Evolutionary conservation across 2,888 invertebrate species (phyloP).

Genomic region (Sepioteuthis lessoniana): DNA sequence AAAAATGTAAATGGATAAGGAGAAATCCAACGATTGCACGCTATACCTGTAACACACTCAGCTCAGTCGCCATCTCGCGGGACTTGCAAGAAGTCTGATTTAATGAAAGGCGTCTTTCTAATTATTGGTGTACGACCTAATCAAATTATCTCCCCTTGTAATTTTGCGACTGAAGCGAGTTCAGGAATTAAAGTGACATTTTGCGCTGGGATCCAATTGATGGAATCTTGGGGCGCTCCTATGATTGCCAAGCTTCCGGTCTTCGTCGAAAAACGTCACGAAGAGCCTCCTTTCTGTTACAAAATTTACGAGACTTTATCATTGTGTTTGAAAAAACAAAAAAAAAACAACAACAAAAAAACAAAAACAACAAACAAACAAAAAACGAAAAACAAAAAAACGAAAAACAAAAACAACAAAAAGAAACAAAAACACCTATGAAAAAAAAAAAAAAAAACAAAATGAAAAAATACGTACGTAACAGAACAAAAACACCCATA

Average conservation of each 20-base stretch:
- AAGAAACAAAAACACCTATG: too few relatives aligned
- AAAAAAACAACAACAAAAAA: too few relatives aligned
- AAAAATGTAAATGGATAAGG: not conserved
- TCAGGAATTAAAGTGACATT: not conserved
- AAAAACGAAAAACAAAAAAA: too few relatives aligned
- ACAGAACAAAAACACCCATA: too few relatives aligned
- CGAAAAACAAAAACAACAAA: too few relatives aligned
- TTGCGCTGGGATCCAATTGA: slow-evolving; percentile 33
- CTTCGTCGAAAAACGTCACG: not conserved
- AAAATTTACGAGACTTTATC: not conserved
- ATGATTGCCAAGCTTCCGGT: not conserved
- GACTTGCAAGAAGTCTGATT: slow-evolving; percentile 7
- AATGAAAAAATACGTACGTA: too few relatives aligned
- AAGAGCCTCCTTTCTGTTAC: not conserved
- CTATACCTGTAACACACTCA: not conserved
- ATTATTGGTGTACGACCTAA: not conserved
- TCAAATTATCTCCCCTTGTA: slow-evolving; percentile 4
- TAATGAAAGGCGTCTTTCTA: slow-evolving; percentile 23
- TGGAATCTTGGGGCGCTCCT: not conserved
- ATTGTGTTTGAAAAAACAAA: not conserved
- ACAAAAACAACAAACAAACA: too few relatives aligned
- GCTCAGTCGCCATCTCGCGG: slow-evolving; percentile 13
- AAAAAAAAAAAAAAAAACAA: too few relatives aligned
- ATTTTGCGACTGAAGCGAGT: not conserved
- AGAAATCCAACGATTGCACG: not conserved